Evolutionary conservation across 2,113 vertebrate genomes (phyloP), one percentile per base, ranked within the genome.

Genomic region (Equus quagga): DNA sequence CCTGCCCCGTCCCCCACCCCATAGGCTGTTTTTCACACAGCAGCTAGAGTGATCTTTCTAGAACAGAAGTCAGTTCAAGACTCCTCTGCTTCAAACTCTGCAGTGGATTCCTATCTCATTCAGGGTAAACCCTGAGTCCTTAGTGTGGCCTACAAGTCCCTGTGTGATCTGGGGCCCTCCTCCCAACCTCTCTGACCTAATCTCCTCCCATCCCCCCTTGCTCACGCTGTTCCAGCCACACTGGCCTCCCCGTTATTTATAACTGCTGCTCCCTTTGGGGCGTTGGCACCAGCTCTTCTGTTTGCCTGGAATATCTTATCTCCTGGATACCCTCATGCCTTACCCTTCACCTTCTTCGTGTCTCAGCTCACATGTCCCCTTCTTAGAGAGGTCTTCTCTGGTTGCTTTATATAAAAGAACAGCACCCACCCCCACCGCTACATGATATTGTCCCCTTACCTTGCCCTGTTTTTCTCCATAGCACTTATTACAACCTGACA

Each of bases 391-490:
- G 23, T 90, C 81, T 60, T 88, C 58, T 83, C 49, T 36, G 51
- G 36, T 54, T 65, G 60, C 44, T 78, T 41, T 82, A 36, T 81
- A 33, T 73, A 60, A 56, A 67, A 67, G 73, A 94, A 23, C 11
- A 65, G 36, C 65, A 78, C 41, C 33, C 21, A 78, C 36, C 58
- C 79, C 60, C 31, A 36, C 78, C 73, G 69, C 79, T 78, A 75
- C 44, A 90, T 4, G 4, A 24, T 70, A 75, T 15, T 49, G 21
- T 19, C n/a, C 62, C 31, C 18, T 95, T 83, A n/a, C 72, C 78
- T 90, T 91, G 46, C 80, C 87, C 58, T 93, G 23, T 31, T 94
- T 92, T 97, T 88, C 58, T 93, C 76, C n/a, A 13, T 31, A 96
- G 73, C 79, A 69, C 62, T 93, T 78, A 46, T 2, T 44, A 80